A percentile compares a stretch with the other conserved stretches of the same genome.
phyloP scores from a whole-genome alignment of 2,113 vertebrate species.

The Petaurus breviceps region DNA sequence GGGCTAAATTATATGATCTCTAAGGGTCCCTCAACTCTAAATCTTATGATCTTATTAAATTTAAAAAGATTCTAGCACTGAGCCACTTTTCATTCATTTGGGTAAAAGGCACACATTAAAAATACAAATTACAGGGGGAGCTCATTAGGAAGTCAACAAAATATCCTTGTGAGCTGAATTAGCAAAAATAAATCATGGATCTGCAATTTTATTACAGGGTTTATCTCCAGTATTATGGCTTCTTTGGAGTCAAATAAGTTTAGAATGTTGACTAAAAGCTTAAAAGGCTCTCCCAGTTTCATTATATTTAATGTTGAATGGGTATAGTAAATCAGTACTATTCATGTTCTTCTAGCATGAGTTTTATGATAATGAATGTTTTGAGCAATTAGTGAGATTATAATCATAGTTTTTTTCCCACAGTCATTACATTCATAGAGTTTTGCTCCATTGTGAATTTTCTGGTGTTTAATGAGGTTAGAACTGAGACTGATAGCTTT shows the following conservation, averaged over 20 bases:
- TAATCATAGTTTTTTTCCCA: conserved; percentile 68
- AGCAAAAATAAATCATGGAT: background rate
- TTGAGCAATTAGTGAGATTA: conserved; percentile 38
- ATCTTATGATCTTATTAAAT: background rate
- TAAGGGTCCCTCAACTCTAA: background rate
- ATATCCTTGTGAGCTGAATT: background rate
- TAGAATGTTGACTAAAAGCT: conserved; percentile 52
- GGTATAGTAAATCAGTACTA: conserved; percentile 71
- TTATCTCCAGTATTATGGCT: conserved; percentile 12
- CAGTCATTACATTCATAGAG: conserved; percentile 73
- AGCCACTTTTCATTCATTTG: background rate
- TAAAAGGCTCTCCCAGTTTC: background rate
- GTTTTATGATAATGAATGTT: conserved; percentile 31
- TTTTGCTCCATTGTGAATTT: conserved; percentile 77
- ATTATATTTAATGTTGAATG: conserved; percentile 60
- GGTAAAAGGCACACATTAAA: background rate
- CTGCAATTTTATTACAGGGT: background rate
- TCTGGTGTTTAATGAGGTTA: conserved; percentile 73
- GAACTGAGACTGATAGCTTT: conserved; percentile 71
- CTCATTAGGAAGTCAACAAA: background rate
- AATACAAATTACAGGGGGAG: background rate
- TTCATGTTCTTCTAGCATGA: conserved; percentile 46
- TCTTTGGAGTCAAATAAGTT: background rate
- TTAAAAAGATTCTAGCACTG: background rate
- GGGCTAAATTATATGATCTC: background rate